Conservation (phyloP, 1,140 invertebrate species). For the Drosophila asahinai region DNA sequence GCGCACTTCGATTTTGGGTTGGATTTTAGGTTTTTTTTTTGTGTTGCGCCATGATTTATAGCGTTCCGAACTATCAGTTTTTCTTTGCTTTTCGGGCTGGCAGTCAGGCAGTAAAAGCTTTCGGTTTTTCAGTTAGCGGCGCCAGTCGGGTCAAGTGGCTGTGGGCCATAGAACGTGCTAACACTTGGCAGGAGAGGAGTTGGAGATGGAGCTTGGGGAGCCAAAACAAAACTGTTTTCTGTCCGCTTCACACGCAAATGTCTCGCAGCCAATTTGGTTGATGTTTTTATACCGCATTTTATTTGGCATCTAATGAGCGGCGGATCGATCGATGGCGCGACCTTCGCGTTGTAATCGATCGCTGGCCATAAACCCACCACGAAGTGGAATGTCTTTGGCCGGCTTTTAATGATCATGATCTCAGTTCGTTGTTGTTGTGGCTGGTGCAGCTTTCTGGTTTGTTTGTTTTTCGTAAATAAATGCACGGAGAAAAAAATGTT, state of each 20-base stretch:
- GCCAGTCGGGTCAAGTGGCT: constrained; percentile 63
- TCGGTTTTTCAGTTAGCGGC: constrained; percentile 56
- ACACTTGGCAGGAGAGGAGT: constrained; percentile 49
- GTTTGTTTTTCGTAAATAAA: constrained; percentile 62
- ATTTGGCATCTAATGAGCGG: constrained; percentile 80
- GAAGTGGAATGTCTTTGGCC: constrained; percentile 69
- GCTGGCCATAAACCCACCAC: constrained; percentile 75
- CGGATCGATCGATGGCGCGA: constrained; percentile 56
- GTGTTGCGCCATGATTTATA: constrained; percentile 69
- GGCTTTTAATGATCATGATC: constrained; percentile 74
- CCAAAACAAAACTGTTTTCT: constrained; percentile 43
- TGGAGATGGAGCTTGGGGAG: constrained; percentile 15
- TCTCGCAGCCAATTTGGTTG: constrained; percentile 68
- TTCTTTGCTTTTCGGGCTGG: constrained; percentile 18
- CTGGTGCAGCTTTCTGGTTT: constrained; percentile 22
- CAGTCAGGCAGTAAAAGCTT: constrained; percentile 40
- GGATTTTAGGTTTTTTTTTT: constrained; percentile 35
- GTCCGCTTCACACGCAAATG: constrained; percentile 78
- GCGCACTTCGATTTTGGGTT: constrained; percentile 66
- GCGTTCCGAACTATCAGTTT: constrained; percentile 45
- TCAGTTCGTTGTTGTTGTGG: background rate
- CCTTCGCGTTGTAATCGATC: constrained; percentile 77
- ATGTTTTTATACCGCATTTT: constrained; percentile 81
- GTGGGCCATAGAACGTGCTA: constrained; percentile 69
- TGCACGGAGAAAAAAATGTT: constrained; percentile 12